Percentiles rank a stretch among this genome's conserved stretches.
phyloP scores from a whole-genome alignment of 2,113 vertebrate genomes.

The Podilymbus podiceps region DNA sequence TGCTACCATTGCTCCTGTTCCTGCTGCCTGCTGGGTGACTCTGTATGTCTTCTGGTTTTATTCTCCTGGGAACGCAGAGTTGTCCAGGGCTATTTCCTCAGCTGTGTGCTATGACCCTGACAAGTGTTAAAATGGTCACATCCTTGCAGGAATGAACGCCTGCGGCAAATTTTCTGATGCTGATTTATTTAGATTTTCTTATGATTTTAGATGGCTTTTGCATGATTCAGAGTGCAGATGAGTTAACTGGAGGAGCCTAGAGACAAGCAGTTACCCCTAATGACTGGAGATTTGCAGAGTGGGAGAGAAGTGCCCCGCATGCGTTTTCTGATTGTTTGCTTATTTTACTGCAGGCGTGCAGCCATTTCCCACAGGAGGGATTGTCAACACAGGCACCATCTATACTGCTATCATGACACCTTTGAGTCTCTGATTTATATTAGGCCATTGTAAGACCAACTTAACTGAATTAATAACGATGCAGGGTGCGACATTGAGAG shows the following conservation, averaged over 20 bases:
- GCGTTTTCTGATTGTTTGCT: constrained; percentile 1
- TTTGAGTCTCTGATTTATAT: not conserved
- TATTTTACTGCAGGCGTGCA: not conserved
- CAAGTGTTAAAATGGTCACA: not conserved
- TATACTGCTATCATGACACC: not conserved
- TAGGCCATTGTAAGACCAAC: not conserved
- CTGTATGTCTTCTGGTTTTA: not conserved
- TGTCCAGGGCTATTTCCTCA: constrained; percentile 6
- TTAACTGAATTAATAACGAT: not conserved
- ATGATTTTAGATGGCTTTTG: not conserved
- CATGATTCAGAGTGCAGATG: not conserved
- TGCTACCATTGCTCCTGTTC: constrained; percentile 15
- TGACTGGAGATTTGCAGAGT: not conserved
- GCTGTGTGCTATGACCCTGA: not conserved
- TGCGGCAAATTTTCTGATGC: not conserved
- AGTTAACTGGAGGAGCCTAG: not conserved
- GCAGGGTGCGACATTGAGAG: not conserved
- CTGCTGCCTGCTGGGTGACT: constrained; percentile 35
- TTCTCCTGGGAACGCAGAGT: not conserved
- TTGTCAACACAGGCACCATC: not conserved
- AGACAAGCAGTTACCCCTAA: not conserved
- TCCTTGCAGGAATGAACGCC: not conserved
- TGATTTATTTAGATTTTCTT: constrained; percentile 36
- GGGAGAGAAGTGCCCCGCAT: not conserved
- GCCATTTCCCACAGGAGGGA: not conserved